Percentiles rank a stretch among this genome's conserved stretches.
Evolutionary conservation across 2,797 vertebrate species (phyloP).

Genomic region (Phalanger gymnotis): DNA sequence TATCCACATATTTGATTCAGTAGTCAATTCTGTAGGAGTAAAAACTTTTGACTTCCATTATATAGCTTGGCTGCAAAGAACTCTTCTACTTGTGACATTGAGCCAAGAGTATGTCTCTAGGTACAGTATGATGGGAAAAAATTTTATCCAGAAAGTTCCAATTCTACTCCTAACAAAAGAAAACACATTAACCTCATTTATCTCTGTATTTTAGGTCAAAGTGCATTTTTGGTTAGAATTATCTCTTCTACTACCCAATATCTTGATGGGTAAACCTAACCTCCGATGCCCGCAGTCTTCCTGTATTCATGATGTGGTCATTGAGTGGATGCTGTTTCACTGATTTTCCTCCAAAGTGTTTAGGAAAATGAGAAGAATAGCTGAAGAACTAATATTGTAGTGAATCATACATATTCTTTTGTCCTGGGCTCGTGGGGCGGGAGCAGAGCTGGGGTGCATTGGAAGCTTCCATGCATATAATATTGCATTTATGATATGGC

Average conservation of each 20-base stretch:
- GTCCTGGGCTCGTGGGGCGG: too few species aligned
- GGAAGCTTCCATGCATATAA: background rate
- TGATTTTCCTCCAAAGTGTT: background rate
- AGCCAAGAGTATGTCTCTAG: background rate
- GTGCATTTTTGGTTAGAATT: background rate
- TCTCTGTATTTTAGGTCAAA: background rate
- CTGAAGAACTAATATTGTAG: background rate
- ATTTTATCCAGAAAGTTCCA: background rate
- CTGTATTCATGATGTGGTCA: background rate
- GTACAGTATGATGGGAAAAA: background rate
- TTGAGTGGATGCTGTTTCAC: accelerated
- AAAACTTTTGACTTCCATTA: background rate
- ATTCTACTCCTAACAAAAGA: background rate
- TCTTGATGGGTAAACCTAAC: background rate
- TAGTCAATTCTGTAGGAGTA: background rate
- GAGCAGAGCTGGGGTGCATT: background rate
- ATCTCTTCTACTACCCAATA: background rate
- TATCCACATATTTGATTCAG: background rate
- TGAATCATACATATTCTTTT: background rate
- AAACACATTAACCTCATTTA: background rate
- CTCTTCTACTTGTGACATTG: background rate
- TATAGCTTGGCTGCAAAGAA: background rate
- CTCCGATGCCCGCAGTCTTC: background rate
- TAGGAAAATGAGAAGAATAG: background rate
- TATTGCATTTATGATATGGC: too few species aligned